Evolutionary conservation across 2,888 invertebrate species (phyloP), one percentile per base, ranked within the genome.

Genomic region (Drosophila pseudotalamancana): DNA sequence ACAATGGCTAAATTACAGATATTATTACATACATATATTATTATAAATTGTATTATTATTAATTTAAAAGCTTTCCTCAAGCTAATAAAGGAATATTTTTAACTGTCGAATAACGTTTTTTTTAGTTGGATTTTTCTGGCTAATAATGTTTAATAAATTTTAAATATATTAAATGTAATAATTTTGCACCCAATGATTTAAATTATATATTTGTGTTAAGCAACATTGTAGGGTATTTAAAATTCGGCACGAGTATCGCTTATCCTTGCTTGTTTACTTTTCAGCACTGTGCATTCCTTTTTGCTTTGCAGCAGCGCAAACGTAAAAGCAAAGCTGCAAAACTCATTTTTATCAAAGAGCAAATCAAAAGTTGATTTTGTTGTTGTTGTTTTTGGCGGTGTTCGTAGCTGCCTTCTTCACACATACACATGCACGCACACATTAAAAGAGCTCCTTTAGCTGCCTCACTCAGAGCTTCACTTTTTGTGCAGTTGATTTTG

Each of bases 401-500:
- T 49, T n/a, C 37, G 25, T 21, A n/a, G 43, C 21, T 34, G 27
- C 11, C 39, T 29, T 18, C 45, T n/a, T 39, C 4, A 49, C 64
- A 63, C 34, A 35, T 0, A 34, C 23, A 34, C 9, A 43, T 31
- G 23, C 34, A 51, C 31, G 35, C 49, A 63, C 32, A 48, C 71
- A 64, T 53, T 37, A n/a, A 59, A 48, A 57, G 53, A 65, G 32
- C 39, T 37, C 18, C 51, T 67, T 68, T 49, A 43, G 34, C 16
- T 23, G 32, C 40, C 37, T 9, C 63, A 74, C 57, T 37, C 55
- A 48, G 42, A 59, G 66, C 75, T 62, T 72, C 57, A 60, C 79
- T 81, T 65, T 77, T 68, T 65, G 18, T 63, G 66, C 51, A 70
- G 53, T 55, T 57, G 48, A 43, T 37, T 27, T 48, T 65, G 45